Evolutionary conservation across 1,140 invertebrate genomes (phyloP).

Genomic region (Listronotus bonariensis): DNA sequence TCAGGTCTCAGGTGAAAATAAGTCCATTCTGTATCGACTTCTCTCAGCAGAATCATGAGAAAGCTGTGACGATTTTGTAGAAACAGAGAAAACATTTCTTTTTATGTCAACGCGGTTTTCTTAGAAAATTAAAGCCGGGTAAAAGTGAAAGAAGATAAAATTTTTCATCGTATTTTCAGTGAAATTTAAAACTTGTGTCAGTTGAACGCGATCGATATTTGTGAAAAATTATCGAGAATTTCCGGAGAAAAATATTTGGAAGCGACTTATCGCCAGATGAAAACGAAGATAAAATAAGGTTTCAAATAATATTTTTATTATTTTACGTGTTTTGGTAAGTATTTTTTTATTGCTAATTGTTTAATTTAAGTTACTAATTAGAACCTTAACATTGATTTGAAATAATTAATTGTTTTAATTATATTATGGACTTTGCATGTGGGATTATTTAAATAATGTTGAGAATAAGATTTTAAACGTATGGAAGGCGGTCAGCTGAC

Average conservation of each 20-base stretch:
- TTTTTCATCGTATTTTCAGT: constrained; percentile 5
- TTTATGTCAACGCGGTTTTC: constrained; percentile 10
- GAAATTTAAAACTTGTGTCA: neutral
- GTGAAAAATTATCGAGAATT: neutral
- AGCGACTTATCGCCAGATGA: neutral
- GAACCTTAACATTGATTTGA: no score
- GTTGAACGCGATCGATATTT: no score
- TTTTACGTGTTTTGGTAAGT: constrained; percentile 2
- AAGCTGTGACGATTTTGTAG: constrained; percentile 26
- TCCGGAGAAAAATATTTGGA: neutral
- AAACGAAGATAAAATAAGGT: constrained; percentile 1
- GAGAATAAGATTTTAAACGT: neutral
- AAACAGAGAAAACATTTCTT: constrained; percentile 21
- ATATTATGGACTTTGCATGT: no score
- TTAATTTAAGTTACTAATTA: neutral
- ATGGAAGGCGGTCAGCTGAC: neutral
- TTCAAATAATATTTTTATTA: neutral
- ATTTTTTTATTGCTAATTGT: neutral
- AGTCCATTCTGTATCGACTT: constrained; percentile 29
- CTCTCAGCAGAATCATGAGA: constrained; percentile 25
- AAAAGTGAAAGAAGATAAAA: constrained; percentile 29
- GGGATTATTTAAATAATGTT: neutral
- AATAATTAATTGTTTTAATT: no score
- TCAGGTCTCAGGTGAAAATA: constrained; percentile 24
- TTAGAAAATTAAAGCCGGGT: neutral